Evolutionary conservation across 2,797 vertebrate genomes (phyloP), one percentile per base, ranked within the genome.

Genomic region (Liparis tanakae): DNA sequence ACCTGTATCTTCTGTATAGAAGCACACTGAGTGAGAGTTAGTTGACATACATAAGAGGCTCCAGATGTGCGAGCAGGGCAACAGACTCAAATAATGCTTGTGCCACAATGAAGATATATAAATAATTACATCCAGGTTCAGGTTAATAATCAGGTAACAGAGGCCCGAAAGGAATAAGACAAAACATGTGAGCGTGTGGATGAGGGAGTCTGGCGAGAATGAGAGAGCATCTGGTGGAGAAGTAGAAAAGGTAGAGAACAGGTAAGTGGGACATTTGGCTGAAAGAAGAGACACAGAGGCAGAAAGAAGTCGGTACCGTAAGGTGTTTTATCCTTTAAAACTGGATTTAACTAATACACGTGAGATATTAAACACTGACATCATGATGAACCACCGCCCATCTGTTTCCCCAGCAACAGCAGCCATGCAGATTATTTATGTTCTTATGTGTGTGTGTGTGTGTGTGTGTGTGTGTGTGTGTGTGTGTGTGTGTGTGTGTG

Each of bases 341-440:
- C 48, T 25, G 18, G 7, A 50, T 44, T 59, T 50, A 50, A 61
- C 10, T 17, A 62, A 5, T 41, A 36, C n/a, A 55, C 1, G 25
- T 10, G 6, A 54, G 3, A 10, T 37, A 25, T 72, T 33, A 22
- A 36, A 70, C 18, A 55, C 54, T 70, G 67, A 63, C 20, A 53
- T 37, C 46, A 56, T 25, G 67, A 54, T 46, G 33, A 10, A 67
- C 22, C 18, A 39, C 7, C 71, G 71, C 46, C 39, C 22, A 48
- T 55, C 69, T 14, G 63, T 81, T 79, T 79, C 80, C 76, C 64
- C 62, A 61, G 81, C 72, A 81, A 88, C 84, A 82, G 72, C 75
- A 76, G 55, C 59, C 77, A 67, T 62, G 77, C 68, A 84, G 46
- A 70, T 80, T 18, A 64, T 30, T 18, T 15, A 55, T 2, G 37